Percentiles rank a stretch among this genome's conserved stretches.
phyloP scores from a whole-genome alignment of 2,797 vertebrate genomes.

The Cyprinodon diabolis region DNA sequence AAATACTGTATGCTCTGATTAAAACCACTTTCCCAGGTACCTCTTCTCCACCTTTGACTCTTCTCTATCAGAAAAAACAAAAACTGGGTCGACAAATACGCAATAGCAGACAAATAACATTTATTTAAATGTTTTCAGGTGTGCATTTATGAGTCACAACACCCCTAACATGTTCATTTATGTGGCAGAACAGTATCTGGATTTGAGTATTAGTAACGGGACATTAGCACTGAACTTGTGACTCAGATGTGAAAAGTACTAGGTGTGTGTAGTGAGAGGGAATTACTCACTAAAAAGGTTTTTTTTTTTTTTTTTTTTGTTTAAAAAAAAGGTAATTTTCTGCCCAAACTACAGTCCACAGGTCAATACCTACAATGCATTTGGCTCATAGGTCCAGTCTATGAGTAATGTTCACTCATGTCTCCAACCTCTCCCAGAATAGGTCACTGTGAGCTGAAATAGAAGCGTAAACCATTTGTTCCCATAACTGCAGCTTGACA shows the following conservation, averaged over 20 bases:
- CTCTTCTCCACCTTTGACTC: conserved; percentile 40
- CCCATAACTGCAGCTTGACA: conserved; percentile 12
- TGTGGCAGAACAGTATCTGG: neutral
- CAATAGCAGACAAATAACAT: neutral
- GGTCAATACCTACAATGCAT: neutral
- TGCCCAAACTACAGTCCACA: conserved; percentile 7
- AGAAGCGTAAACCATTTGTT: conserved; percentile 9
- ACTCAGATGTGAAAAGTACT: neutral
- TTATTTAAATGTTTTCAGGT: neutral
- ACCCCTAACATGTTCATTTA: neutral
- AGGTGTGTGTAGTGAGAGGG: neutral
- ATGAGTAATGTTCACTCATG: conserved; percentile 10
- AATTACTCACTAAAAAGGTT: neutral
- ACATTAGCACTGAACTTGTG: neutral
- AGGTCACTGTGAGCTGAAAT: conserved; percentile 17
- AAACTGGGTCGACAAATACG: conserved; percentile 30
- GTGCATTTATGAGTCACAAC: neutral
- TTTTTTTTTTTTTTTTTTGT: neutral
- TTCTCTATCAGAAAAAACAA: conserved; percentile 49
- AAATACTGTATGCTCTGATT: conserved; percentile 66
- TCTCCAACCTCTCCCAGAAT: neutral
- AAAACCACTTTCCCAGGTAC: conserved; percentile 58
- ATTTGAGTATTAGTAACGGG: neutral
- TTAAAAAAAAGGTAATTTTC: neutral
- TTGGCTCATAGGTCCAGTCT: conserved; percentile 4